These are phyloP conservation scores for Chrysochloris asiatica DNA, from an alignment of 2,113 vertebrate species.

Conservation along the genomic window DNA sequence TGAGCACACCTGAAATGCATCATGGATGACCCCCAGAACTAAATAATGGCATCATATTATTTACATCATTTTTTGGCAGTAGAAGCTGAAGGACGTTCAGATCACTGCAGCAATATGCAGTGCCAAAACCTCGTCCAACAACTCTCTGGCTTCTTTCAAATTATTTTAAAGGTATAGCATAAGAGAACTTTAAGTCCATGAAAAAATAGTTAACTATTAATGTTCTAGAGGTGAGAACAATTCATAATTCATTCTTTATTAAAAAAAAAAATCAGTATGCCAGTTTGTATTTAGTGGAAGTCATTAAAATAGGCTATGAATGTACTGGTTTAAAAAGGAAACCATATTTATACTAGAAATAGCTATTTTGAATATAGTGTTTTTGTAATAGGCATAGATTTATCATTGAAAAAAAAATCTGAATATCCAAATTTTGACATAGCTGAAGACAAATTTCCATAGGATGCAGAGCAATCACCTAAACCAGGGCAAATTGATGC, in stretches of 20 bases:
- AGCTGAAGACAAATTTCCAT: neutral
- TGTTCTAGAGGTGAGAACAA: neutral
- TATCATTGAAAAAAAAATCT: neutral
- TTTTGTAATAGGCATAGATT: neutral
- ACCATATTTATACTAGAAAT: neutral
- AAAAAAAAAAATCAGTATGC: neutral
- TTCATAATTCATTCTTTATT: neutral
- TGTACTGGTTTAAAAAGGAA: neutral
- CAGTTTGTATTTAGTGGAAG: neutral
- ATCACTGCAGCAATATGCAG: neutral
- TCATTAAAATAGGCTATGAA: neutral
- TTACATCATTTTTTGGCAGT: conserved; percentile 27
- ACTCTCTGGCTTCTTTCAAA: neutral
- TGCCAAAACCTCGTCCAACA: neutral
- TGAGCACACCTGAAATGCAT: neutral
- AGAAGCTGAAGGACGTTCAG: neutral
- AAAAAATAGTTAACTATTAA: neutral
- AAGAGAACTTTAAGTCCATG: neutral
- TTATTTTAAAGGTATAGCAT: neutral
- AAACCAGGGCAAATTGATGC: neutral
- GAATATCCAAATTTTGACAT: neutral
- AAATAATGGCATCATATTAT: neutral
- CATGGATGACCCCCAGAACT: neutral
- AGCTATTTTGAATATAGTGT: neutral
- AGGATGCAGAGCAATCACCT: neutral